Evolutionary conservation across 2,888 invertebrate genomes (phyloP), one percentile per base, ranked within the genome.

Genomic region (Drosophila parthenogenetica): DNA sequence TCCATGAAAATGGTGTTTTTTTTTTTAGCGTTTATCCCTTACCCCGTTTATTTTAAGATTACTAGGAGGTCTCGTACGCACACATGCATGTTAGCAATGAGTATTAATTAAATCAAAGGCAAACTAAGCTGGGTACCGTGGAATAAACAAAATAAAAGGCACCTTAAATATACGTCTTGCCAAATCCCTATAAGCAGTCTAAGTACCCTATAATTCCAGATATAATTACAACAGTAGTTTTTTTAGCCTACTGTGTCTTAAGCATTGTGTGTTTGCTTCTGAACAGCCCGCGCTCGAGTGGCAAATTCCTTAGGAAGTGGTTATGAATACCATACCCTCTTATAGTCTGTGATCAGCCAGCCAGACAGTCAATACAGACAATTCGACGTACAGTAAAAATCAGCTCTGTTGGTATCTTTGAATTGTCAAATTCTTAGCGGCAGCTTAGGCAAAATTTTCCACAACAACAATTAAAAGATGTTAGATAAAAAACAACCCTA

Each of bases 161-260:
- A 53, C 46, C 48, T 46, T 50, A 45, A 43, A 46, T 50, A 7
- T 29, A 68, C 42, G 48, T 22, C 68, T 66, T 50, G 62, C 25
- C 25, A 84, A 85, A 89, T 88, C 89, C 77, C 58, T 46, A 68
- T 89, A 84, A 89, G 87, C 59, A 73, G 72, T 70, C 74, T 87
- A 79, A 87, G 86, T 89, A 85, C 84, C 84, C 81, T 74, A 88
- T 88, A 86, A 85, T 85, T 67, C 83, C 73, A 64, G 60, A 77
- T 73, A 74, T 81, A 72, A 65, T 73, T 66, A 73, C 29, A 29
- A 51, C 58, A 73, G 58, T 64, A 57, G 60, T 40, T 63, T 35
- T 42, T 48, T 57, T 46, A 35, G 53, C 3, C 25, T 35, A 8
- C 8, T 32, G 40, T 14, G 45, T 40, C 29, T 55, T 48, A 35